These are phyloP conservation scores for Drosophila mercatorum DNA, from an alignment of 2,888 invertebrate species.

Conservation along the genomic window DNA sequence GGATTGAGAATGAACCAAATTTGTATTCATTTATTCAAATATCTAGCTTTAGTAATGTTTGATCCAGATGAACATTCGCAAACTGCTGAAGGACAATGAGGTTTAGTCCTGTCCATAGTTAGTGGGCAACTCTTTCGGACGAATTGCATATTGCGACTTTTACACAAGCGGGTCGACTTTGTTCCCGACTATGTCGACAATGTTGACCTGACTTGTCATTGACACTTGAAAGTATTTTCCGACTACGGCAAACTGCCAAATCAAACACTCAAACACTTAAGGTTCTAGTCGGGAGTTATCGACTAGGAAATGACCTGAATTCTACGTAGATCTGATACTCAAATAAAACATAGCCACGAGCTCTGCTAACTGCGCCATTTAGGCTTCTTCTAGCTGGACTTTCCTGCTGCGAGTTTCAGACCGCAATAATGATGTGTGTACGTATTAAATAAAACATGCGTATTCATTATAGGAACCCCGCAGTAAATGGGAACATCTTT, in stretches of 20 bases:
- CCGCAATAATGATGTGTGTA: no score
- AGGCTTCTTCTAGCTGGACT: neutral
- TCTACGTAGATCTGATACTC: neutral
- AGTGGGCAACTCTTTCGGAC: no score
- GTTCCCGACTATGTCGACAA: neutral
- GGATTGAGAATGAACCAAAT: no score
- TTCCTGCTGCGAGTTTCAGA: no score
- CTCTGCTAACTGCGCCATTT: neutral
- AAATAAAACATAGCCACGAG: neutral
- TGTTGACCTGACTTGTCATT: conserved; percentile 4
- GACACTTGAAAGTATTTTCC: neutral
- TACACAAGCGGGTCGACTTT: neutral
- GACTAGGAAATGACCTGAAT: neutral
- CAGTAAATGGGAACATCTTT: no score
- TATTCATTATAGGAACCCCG: no score
- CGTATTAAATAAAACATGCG: no score
- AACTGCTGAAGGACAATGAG: no score
- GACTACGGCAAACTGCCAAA: conserved; percentile 6
- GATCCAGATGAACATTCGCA: no score
- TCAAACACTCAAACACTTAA: neutral
- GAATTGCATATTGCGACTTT: neutral
- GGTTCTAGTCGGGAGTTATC: neutral
- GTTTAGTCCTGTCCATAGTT: no score
- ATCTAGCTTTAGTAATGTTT: no score
- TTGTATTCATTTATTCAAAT: no score